These are phyloP conservation scores for Apotomis turbidana DNA, from an alignment of 2,888 invertebrate species.

Conservation along the genomic window DNA sequence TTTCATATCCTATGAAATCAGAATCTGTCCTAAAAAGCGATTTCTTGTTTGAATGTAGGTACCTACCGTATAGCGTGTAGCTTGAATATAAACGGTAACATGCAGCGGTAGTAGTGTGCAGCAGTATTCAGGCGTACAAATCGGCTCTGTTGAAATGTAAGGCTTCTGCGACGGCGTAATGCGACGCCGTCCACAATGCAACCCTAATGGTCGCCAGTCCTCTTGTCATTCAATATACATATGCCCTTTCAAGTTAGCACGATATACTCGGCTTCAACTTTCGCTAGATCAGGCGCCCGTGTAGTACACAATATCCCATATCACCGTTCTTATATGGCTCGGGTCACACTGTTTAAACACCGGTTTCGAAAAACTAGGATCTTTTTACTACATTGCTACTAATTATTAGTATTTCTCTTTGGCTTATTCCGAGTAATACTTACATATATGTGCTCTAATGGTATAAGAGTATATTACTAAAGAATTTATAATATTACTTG, in stretches of 20 bases:
- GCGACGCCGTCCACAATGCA: slow-evolving; percentile 13
- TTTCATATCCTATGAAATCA: no score
- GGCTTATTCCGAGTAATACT: background rate
- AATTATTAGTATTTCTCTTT: no score
- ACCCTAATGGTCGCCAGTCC: slow-evolving; percentile 4
- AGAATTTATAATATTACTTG: no score
- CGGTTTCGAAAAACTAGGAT: background rate
- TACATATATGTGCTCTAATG: background rate
- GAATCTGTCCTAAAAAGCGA: no score
- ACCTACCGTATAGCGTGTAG: no score
- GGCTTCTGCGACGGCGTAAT: slow-evolving; percentile 34
- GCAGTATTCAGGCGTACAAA: slow-evolving; percentile 12
- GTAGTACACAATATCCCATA: slow-evolving; percentile 20
- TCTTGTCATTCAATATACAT: slow-evolving; percentile 7
- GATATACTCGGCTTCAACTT: slow-evolving; percentile 40
- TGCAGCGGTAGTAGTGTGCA: background rate
- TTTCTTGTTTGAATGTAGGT: no score
- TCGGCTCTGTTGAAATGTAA: slow-evolving; percentile 26
- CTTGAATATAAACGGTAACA: background rate
- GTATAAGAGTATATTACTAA: no score
- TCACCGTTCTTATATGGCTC: slow-evolving; percentile 3
- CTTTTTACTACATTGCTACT: background rate
- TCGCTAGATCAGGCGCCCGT: slow-evolving; percentile 27
- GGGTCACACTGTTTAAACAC: background rate
- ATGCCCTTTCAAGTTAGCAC: slow-evolving; percentile 1